Evolutionary conservation across 2,113 vertebrate species (phyloP).

Genomic region (Halcyon senegalensis): DNA sequence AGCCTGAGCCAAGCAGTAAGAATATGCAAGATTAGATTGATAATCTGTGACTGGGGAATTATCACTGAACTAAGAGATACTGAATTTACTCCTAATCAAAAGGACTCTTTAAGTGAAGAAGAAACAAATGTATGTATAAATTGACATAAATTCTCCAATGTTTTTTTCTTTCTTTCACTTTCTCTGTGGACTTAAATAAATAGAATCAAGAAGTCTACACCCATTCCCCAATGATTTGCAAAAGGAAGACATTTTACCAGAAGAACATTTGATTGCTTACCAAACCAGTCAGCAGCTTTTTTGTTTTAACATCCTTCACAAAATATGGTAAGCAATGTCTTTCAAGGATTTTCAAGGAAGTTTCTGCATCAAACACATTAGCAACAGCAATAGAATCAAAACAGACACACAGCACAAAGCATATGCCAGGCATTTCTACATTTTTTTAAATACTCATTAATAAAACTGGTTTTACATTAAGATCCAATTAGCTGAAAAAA

Average conservation of each 20-base stretch:
- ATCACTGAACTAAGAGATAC: not conserved
- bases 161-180: not conserved
- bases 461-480: constrained; percentile 12
- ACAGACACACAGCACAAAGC: not conserved
- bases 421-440: not conserved
- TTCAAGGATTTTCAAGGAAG: constrained; percentile 47
- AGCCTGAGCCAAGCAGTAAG: not conserved
- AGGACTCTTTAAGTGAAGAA: not conserved
- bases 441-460: not conserved
- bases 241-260: not conserved
- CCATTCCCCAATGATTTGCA: not conserved
- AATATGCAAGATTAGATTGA: not conserved
- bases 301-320: not conserved
- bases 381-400: constrained; percentile 40
- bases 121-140: not conserved
- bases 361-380: constrained; percentile 4
- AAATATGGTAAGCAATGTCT: not conserved
- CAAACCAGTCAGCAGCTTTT: constrained; percentile 21
- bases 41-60: not conserved
- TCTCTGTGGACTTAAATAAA: not conserved
- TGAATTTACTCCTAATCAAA: not conserved
- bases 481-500: constrained; percentile 21
- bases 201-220: not conserved
- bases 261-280: not conserved
- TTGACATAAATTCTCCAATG: not conserved